Conservation (phyloP, 1,140 invertebrate species). For the Antheraea pernyi region DNA sequence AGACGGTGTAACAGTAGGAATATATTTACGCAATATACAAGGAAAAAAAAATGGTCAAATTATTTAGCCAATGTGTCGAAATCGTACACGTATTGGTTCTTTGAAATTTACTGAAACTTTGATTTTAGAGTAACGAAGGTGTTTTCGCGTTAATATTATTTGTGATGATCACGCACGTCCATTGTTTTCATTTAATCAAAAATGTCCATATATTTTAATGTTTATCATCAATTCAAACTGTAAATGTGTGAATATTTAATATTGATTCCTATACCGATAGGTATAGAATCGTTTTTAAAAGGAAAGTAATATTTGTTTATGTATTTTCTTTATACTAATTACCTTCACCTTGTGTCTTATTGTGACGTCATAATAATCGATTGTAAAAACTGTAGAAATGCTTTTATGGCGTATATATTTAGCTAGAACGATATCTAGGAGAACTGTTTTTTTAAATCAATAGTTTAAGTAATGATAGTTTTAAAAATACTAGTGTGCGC, state of each 20-base stretch:
- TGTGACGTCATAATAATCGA: no score
- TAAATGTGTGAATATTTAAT: background rate
- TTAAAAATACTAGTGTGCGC: no score
- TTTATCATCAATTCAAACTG: background rate
- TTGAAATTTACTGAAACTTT: slow-evolving; percentile 42
- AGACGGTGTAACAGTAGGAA: slow-evolving; percentile 36
- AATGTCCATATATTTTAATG: background rate
- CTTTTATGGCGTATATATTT: no score
- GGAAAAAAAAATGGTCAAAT: slow-evolving; percentile 36
- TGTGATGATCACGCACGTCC: background rate
- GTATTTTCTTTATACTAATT: background rate
- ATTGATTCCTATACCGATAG: background rate
- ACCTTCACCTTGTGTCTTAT: no score
- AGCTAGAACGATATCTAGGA: no score
- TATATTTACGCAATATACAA: slow-evolving; percentile 47
- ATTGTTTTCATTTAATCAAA: background rate
- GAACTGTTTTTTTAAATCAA: no score
- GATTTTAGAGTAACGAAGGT: slow-evolving; percentile 7
- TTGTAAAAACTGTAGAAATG: no score
- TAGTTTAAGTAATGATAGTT: no score
- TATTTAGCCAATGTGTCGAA: slow-evolving; percentile 43
- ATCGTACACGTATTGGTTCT: slow-evolving; percentile 37
- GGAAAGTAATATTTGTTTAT: no score
- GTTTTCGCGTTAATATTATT: background rate
- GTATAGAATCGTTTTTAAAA: background rate